Base-by-base conservation (phyloP, 2,888 invertebrate genomes). In the Eupithecia centaureata region DNA sequence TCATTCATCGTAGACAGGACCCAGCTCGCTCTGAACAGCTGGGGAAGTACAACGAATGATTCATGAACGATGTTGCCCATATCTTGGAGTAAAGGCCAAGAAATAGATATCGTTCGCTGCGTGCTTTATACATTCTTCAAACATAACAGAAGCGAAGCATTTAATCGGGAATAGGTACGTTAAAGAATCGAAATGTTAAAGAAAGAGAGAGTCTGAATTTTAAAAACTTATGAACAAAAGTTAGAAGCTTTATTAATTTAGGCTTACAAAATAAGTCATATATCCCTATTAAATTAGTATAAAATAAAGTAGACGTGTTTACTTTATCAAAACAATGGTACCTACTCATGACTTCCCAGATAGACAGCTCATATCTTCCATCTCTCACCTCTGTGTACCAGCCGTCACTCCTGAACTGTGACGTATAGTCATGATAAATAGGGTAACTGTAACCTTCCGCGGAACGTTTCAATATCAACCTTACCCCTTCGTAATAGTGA, bases 1-100 rank as follows among this genome's bases (percentile, higher is more conserved):
- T 88, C 86, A 87, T 83, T 87, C 84, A 85, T 79, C 78, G 70
- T 47, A 69, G 65, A 63, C 63, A 42, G 27, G 52, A 0, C 70
- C 35, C 57, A 67, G 70, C 25, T 7, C 0, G 38, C n/a, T 1
- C 0, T 8, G 28, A 5, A 70, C 42, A 58, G 54, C 54, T 63
- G 35, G 33, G 15, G 47, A 33, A 66, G 12, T 30, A n/a, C 0
- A n/a, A 5, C 7, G 5, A 47, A 4, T 47, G 13, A 38, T 2
- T 38, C 15, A 3, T 38, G 38, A 2, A 38, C n/a, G n/a, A n/a
- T n/a, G n/a, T n/a, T n/a, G n/a, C n/a, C n/a, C n/a, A n/a, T n/a
- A n/a, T n/a, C n/a, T n/a, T n/a, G n/a, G n/a, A 2, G 18, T 42
- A 8, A 2, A 8, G 8, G 18, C 2, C 42, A n/a, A 42, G n/a